Conservation (phyloP, 2,797 vertebrate genomes). For the Epinephelus awoara region DNA sequence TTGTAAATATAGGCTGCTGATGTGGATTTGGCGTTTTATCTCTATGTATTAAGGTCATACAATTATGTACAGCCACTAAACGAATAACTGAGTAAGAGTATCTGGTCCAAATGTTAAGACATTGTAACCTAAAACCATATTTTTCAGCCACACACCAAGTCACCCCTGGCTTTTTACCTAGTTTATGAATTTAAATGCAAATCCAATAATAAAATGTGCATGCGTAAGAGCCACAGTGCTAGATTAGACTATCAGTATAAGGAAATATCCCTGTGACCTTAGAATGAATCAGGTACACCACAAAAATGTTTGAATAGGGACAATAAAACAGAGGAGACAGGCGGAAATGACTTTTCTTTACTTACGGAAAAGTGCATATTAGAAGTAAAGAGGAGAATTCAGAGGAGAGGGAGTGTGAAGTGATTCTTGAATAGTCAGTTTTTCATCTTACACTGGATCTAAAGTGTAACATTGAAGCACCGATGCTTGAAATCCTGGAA, state of each 20-base stretch:
- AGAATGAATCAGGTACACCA: constrained; percentile 2
- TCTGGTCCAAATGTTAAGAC: constrained; percentile 3
- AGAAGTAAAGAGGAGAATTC: constrained; percentile 8
- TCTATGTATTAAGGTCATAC: not conserved
- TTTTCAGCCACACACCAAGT: constrained; percentile 2
- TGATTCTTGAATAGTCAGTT: not conserved
- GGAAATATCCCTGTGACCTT: constrained; percentile 10
- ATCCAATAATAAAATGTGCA: not conserved
- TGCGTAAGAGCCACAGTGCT: not conserved
- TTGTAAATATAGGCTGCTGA: constrained; percentile 6
- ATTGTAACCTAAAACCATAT: not conserved
- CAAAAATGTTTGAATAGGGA: not conserved
- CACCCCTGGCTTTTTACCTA: constrained; percentile 10
- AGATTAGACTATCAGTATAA: not conserved
- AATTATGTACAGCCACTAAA: not conserved
- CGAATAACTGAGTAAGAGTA: constrained; percentile 3
- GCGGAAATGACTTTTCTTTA: not conserved
- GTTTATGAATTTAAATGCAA: constrained; percentile 8
- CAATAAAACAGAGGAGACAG: constrained; percentile 13
- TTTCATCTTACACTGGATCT: not conserved
- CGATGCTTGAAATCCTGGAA: not conserved
- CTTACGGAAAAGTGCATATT: not conserved
- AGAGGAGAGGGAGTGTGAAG: not conserved
- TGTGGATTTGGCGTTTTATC: not conserved
- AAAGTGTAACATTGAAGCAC: not conserved